These are phyloP conservation scores for Dunckerocampus dactyliophorus DNA, from an alignment of 2,113 vertebrate species.

Conservation along the genomic window DNA sequence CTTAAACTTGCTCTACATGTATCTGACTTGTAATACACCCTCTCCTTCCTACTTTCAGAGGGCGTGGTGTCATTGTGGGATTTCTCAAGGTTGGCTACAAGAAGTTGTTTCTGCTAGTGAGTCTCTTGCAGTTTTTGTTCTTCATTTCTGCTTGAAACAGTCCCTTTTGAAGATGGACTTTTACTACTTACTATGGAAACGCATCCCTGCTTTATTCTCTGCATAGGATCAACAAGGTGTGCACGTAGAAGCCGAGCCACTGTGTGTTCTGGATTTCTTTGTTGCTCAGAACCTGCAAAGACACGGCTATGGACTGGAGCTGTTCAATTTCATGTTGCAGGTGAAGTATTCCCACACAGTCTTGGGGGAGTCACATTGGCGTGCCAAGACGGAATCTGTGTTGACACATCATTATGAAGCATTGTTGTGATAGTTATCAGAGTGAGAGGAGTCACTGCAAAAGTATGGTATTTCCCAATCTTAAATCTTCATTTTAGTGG, in stretches of 20 bases:
- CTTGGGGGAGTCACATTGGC: background rate
- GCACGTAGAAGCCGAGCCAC: slow-evolving; percentile 84
- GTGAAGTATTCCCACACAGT: slow-evolving; percentile 53
- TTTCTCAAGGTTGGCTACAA: slow-evolving; percentile 90
- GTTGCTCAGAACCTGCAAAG: slow-evolving; percentile 82
- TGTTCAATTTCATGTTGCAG: slow-evolving; percentile 85
- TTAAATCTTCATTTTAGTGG: background rate
- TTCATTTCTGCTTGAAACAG: background rate
- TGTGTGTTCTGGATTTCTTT: slow-evolving; percentile 88
- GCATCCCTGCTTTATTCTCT: slow-evolving; percentile 14
- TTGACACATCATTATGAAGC: background rate
- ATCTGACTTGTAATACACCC: background rate
- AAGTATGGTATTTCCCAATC: background rate
- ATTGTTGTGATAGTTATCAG: background rate
- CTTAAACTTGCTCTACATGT: background rate
- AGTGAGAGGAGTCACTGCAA: too few species aligned
- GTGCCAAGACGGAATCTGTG: background rate
- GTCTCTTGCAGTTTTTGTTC: slow-evolving; percentile 30
- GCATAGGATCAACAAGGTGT: slow-evolving; percentile 78
- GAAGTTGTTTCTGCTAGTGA: slow-evolving; percentile 88
- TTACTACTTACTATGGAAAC: background rate
- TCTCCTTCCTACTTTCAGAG: slow-evolving; percentile 48
- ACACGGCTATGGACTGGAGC: slow-evolving; percentile 82
- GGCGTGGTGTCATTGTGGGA: slow-evolving; percentile 77
- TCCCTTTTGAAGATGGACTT: background rate